Conservation (phyloP, 2,797 vertebrate genomes). For the Erpetoichthys calabaricus region DNA sequence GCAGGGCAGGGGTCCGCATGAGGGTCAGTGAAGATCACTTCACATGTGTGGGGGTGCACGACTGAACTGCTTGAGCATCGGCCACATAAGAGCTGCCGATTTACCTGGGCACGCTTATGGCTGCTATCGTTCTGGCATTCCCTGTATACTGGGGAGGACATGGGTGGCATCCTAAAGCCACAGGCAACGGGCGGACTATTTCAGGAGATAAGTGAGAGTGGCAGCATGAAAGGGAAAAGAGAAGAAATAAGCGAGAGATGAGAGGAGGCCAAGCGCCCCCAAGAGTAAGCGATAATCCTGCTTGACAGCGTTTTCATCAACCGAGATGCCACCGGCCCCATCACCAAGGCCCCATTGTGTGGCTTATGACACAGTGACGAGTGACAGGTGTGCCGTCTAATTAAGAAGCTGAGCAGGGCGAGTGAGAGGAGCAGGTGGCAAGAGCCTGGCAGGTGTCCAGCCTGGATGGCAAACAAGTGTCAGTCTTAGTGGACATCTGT, state of each 20-base stretch:
- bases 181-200: no score
- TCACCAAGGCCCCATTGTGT: constrained; percentile 53
- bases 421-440: constrained; percentile 1
- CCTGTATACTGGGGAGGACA: no score
- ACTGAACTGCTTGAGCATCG: no score
- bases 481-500: constrained; percentile 13
- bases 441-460: constrained; percentile 44
- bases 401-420: constrained; percentile 20
- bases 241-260: constrained; percentile 17
- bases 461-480: constrained; percentile 27
- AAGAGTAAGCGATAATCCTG: constrained; percentile 34
- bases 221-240: constrained; percentile 9
- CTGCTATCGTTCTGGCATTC: no score
- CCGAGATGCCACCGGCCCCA: constrained; percentile 17
- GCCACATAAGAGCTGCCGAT: no score
- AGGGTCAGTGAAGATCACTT: no score
- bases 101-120: no score
- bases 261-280: constrained; percentile 16
- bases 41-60: no score
- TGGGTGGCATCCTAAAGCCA: no score
- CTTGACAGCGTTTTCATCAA: constrained; percentile 51
- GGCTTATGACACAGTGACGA: constrained; percentile 52
- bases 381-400: constrained; percentile 42
- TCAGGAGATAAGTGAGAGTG: no score
- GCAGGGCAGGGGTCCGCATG: no score